Conservation (phyloP, 2,888 invertebrate genomes). For the Acanthosepion lycidas region DNA sequence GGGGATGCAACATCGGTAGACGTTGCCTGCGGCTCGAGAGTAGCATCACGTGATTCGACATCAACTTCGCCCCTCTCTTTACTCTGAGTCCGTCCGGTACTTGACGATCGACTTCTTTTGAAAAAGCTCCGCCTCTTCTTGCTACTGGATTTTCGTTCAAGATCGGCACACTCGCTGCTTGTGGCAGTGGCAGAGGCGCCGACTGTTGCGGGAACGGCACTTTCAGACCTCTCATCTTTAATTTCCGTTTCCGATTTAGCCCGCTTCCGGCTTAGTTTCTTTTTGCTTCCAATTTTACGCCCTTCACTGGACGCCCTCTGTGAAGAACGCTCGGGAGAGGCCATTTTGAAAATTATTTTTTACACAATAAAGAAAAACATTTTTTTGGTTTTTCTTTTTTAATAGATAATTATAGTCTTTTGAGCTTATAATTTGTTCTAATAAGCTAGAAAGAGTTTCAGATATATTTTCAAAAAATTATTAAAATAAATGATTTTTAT, state of each 20-base stretch:
- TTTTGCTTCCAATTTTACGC: conserved; percentile 6
- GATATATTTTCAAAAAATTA: neutral
- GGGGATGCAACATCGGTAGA: neutral
- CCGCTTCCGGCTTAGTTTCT: neutral
- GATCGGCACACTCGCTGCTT: neutral
- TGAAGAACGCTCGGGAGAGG: neutral
- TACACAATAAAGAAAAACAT: neutral
- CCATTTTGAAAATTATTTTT: conserved; percentile 4
- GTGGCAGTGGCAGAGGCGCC: neutral
- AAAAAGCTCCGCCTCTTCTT: conserved; percentile 33
- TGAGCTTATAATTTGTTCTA: neutral
- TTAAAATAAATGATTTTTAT: neutral
- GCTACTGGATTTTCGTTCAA: neutral
- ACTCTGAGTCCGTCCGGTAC: neutral
- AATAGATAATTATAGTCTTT: neutral
- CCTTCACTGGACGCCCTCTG: neutral
- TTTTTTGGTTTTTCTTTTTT: neutral
- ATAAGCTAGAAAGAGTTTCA: neutral
- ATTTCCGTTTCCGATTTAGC: neutral
- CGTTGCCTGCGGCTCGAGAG: neutral
- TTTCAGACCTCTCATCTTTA: neutral
- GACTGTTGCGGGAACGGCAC: neutral
- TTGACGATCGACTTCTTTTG: conserved; percentile 34
- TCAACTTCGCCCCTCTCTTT: neutral
- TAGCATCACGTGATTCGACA: neutral